Evolutionary conservation across 2,113 vertebrate genomes (phyloP), one percentile per base, ranked within the genome.

Genomic region (Chamaea fasciata): DNA sequence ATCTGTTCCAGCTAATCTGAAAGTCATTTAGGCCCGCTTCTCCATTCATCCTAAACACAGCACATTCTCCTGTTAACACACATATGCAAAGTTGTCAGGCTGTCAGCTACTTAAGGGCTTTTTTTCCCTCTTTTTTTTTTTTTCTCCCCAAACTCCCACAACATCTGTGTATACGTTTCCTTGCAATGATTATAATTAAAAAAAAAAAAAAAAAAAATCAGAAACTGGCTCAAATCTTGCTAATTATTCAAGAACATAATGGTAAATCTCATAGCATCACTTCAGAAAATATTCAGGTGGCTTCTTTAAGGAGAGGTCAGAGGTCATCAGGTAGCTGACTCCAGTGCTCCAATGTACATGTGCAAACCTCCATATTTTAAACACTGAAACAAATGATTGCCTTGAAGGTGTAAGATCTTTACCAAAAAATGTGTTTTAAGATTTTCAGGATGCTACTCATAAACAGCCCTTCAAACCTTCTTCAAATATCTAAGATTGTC

Each of bases 1-100:
- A 98, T 99, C 98, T 99, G 98, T 98, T 98, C 98, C 98, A 98
- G 97, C 98, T 98, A 98, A 99, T 99, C 98, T 99, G 98, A 98
- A 98, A 98, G 98, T 98, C 98, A 98, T 98, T 98, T 98, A 98
- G 97, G 94, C 96, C 96, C 92, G 56, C 96, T 98, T 97, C 97
- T 96, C 97, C 96, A 97, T 98, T 98, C 98, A 98, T 97, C 67
- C 94, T 80, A 97, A 97, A 98, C 97, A 97, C 97, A 97, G 97
- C 89, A 37, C 97, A 97, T 97, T 98, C 98, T 98, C 98, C 98
- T 97, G 98, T 98, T 98, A 98, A 98, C 98, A 98, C 98, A 96
- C 97, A 98, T 97, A 98, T 98, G 97, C 98, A 98, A 98, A 98
- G 97, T 96, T 96, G 98, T 97, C 94, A 53, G 96, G 92, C 98